Evolutionary conservation across 1,140 invertebrate species (phyloP), one percentile per base, ranked within the genome.

Genomic region (Drosophila neocordata): DNA sequence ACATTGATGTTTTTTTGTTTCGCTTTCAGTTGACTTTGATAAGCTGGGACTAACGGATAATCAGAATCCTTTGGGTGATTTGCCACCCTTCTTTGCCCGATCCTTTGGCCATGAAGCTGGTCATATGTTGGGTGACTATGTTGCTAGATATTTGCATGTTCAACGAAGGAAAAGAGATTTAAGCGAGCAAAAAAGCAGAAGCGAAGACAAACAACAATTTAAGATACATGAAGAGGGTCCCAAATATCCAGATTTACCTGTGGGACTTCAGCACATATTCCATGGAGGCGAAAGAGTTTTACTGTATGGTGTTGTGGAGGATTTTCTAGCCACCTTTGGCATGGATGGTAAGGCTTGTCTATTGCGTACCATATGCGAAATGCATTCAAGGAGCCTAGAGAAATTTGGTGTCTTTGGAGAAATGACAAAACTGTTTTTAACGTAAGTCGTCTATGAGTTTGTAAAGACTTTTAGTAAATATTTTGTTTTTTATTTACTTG

Each of bases 41-140:
- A 95, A 96, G 80, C 84, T 97, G 61, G 96, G 96, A 8, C 79
- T 97, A 76, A 97, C 96, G 5, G 96, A 97, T 75, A 96, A 97
- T 78, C 95, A 96, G 80, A 97, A 97, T 92, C 96, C 96, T 0
- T 95, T 96, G 77, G 96, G 96, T 4, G 94, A 94, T n/a, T 87
- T 97, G 35, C 96, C 96, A 0, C 94, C 95, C 1, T 92, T 95
- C 2, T 94, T 96, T 59, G 95, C 94, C 1, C 91, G 95, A 60
- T 95, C 95, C 4, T 94, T 96, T 92, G 94, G 96, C 8, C 93
- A 94, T 53, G 93, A 95, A 15, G 95, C 95, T 0, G 95, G 94
- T 0, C 93, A 94, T 51, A 91, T 94, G 77, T 92, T 95, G 87
- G 91, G 91, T 52, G 94, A 96, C 64, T 96, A 96, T 79, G 93